Conservation (phyloP, 35 echinoderm and acorn worm genomes). For the Anneissia japonica region DNA sequence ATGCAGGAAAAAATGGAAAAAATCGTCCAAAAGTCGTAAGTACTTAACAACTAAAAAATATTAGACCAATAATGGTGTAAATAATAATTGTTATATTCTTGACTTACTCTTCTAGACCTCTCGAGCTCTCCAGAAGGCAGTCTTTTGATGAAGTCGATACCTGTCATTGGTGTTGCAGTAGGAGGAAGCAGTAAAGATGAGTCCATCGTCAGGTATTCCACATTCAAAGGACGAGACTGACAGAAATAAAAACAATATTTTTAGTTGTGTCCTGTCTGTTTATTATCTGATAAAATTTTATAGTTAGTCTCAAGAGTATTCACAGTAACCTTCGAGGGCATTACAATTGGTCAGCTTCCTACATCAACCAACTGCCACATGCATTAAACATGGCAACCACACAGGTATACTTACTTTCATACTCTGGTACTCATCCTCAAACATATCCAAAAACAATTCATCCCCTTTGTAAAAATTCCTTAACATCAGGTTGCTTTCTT, state of each 20-base stretch:
- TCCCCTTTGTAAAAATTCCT: conserved; percentile 88
- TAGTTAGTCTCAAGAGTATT: too few relatives aligned
- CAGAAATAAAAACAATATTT: neutral
- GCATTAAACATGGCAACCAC: too few relatives aligned
- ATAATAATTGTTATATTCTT: too few relatives aligned
- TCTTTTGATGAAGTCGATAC: conserved; percentile 93
- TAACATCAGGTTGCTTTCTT: conserved; percentile 80
- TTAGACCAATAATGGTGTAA: too few relatives aligned
- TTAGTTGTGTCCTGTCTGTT: too few relatives aligned
- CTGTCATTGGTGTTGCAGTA: conserved; percentile 87
- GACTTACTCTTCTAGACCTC: conserved; percentile 86
- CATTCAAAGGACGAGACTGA: conserved; percentile 73
- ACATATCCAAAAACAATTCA: conserved; percentile 97
- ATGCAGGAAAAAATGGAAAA: too few relatives aligned
- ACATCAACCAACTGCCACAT: too few relatives aligned
- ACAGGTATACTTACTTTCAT: conserved; percentile 76
- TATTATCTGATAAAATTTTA: too few relatives aligned
- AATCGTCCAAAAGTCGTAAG: too few relatives aligned
- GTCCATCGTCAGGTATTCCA: conserved; percentile 98
- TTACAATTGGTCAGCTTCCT: too few relatives aligned
- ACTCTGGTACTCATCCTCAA: conserved; percentile 96
- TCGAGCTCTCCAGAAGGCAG: conserved; percentile 93
- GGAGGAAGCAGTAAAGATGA: conserved; percentile 79
- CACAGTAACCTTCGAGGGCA: too few relatives aligned
- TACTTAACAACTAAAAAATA: too few relatives aligned